phyloP scores from a whole-genome alignment of 2,888 invertebrate genomes.

The Harpalus rubripes region DNA sequence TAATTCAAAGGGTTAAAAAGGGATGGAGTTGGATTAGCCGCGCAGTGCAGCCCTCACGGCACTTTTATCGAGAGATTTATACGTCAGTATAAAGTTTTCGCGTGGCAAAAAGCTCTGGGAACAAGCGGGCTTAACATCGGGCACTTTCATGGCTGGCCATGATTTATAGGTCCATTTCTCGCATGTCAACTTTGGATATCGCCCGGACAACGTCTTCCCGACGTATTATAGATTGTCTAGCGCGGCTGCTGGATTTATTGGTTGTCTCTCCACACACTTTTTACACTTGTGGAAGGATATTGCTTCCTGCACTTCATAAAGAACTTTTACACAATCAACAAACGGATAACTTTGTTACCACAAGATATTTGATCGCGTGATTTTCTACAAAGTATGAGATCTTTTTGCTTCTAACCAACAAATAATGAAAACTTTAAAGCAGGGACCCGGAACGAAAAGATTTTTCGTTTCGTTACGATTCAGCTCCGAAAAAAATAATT shows the following conservation, averaged over 20 bases:
- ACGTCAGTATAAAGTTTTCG: conserved; percentile 61
- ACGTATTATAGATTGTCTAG: conserved; percentile 45
- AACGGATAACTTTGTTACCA: conserved; percentile 4
- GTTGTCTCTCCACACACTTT: conserved; percentile 21
- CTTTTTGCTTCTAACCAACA: too few relatives aligned
- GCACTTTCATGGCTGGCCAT: conserved; percentile 56
- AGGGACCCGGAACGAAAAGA: too few relatives aligned
- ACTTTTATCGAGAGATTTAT: conserved; percentile 60
- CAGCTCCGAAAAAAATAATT: too few relatives aligned
- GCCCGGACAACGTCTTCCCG: conserved; percentile 44
- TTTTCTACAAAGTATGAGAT: too few relatives aligned
- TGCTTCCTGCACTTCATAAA: conserved; percentile 26
- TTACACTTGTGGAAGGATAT: conserved; percentile 36
- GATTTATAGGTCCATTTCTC: conserved; percentile 65
- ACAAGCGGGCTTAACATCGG: conserved; percentile 59
- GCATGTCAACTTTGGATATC: conserved; percentile 61
- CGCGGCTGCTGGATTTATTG: conserved; percentile 27
- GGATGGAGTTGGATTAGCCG: conserved; percentile 30
- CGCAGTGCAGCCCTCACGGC: conserved; percentile 22
- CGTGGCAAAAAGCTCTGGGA: conserved; percentile 58
- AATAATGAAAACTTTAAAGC: too few relatives aligned
- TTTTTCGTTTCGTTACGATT: too few relatives aligned
- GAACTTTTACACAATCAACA: conserved; percentile 5
- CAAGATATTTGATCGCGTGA: background rate
- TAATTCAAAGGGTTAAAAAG: conserved; percentile 53